Percentiles rank a stretch among this genome's conserved stretches.
phyloP scores from a whole-genome alignment of 23 tunicate species.

The Halocynthia roretzi region DNA sequence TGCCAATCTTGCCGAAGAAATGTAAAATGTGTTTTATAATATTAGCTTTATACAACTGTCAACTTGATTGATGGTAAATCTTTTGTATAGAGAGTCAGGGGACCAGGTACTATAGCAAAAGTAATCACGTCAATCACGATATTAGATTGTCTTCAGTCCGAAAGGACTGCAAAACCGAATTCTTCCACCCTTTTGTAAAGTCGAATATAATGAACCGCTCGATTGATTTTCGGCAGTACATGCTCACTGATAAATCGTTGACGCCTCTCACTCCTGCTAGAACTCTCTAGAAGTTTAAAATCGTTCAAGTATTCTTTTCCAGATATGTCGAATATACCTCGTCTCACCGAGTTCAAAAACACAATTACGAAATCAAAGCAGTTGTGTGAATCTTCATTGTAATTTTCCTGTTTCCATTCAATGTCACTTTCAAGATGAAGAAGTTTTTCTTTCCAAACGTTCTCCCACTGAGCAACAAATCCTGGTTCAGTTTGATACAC shows the following conservation, averaged over 20 bases:
- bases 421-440: not conserved
- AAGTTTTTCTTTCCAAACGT: not conserved
- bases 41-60: too few species aligned
- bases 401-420: not conserved
- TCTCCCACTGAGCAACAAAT: not conserved
- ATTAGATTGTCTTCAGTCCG: not conserved
- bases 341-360: not conserved
- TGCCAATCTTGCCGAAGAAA: too few species aligned
- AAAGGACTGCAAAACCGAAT: not conserved
- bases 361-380: conserved; percentile 18
- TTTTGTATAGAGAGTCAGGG: too few species aligned
- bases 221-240: conserved; percentile 4
- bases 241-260: conserved; percentile 1
- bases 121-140: not conserved
- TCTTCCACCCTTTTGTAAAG: not conserved
- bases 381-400: conserved; percentile 13
- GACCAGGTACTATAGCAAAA: not conserved
- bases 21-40: too few species aligned
- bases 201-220: not conserved
- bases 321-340: not conserved
- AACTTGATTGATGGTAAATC: too few species aligned
- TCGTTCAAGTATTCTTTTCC: not conserved
- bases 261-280: not conserved
- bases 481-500: not conserved
- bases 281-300: not conserved